Evolutionary conservation across 2,113 vertebrate species (phyloP), one percentile per base, ranked within the genome.

Genomic region (Chloebia gouldiae): DNA sequence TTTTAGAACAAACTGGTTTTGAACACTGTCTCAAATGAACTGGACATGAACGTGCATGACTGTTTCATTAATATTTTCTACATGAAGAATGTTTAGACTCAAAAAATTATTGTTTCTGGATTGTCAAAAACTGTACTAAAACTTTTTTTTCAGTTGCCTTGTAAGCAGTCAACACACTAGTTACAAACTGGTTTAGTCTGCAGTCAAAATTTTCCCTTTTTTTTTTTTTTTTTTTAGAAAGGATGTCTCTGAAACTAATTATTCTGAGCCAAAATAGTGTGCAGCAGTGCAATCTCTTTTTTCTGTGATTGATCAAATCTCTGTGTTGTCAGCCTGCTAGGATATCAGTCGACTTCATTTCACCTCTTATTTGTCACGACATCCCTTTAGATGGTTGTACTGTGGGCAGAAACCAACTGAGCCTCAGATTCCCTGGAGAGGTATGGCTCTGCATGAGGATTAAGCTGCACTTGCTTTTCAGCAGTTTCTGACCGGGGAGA

Each of bases 1-100:
- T 94, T 96, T 92, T 91, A 90, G 88, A 89, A 60, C 27, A 37
- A 87, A 22, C 42, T 95, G 33, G 3, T 80, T 96, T 93, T 80
- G 78, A 96, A 59, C 28, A 42, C 37, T 45, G 15, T 73, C 54
- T 78, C 61, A 16, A 64, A 22, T 25, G 23, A 87, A 88, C 35
- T 85, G 60, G 37, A 31, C 24, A 51, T 31, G 40, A 50, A n/a
- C 20, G 56, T 33, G 35, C 21, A 35, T 64, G 37, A 65, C 30
- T 54, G 7, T 93, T 78, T 80, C 75, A 40, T 69, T 95, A 68
- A n/a, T 86, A 71, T 44, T 91, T 91, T 80, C 72, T 83, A 44
- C 28, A 35, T 71, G 5, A 76, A 22, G 44, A 47, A 30, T 42
- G 19, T 65, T 83, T 70, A 54, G 28, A 35, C 9, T 90, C 31